Conservation (phyloP, 2,113 vertebrate genomes). For the Lynx canadensis region DNA sequence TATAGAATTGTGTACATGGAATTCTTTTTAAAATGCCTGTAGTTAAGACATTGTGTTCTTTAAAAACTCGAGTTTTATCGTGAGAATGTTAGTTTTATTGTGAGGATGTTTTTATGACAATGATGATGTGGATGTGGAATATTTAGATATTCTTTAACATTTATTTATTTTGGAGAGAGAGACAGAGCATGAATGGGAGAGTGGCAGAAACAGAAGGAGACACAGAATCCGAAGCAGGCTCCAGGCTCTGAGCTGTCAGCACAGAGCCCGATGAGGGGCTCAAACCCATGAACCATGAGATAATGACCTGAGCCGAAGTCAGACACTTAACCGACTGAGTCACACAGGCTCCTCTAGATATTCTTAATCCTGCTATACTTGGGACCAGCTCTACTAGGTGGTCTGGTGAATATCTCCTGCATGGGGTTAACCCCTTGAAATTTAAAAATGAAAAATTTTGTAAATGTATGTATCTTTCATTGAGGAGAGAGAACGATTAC, state of each 20-base stretch:
- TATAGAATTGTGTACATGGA: background rate
- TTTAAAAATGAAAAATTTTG: background rate
- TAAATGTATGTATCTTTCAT: background rate
- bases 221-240: too few species aligned
- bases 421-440: background rate
- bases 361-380: background rate
- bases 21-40: background rate
- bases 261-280: too few species aligned
- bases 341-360: background rate
- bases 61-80: background rate
- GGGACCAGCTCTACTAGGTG: background rate
- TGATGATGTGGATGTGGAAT: background rate
- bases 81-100: background rate
- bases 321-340: too few species aligned
- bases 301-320: too few species aligned
- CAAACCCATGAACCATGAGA: too few species aligned
- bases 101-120: background rate
- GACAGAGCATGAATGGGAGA: too few species aligned
- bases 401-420: background rate
- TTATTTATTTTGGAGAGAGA: too few species aligned
- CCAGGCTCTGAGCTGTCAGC: too few species aligned
- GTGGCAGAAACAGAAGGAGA: too few species aligned
- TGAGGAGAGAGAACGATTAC: background rate
- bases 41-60: background rate
- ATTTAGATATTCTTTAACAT: background rate